Evolutionary conservation across 1,140 invertebrate genomes (phyloP).

Genomic region (Trigoniulus corallinus): DNA sequence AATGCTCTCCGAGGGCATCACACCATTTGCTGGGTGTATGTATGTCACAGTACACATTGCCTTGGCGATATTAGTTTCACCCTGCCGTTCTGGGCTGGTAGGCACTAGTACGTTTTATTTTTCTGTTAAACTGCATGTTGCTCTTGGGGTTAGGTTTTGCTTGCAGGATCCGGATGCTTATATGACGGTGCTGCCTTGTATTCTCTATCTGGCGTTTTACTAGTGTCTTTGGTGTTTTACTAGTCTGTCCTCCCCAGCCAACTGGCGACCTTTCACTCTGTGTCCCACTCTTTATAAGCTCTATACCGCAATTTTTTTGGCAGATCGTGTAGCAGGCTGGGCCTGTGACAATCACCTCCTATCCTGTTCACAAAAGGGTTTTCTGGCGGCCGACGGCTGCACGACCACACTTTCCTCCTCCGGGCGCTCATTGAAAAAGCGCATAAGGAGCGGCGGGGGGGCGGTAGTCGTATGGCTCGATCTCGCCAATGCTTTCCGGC

Average conservation of each 20-base stretch:
- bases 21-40: too few relatives aligned
- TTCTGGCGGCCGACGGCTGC: slow-evolving; percentile 12
- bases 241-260: slow-evolving; percentile 10
- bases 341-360: neutral
- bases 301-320: slow-evolving; percentile 10
- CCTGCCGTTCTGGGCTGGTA: too few relatives aligned
- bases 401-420: slow-evolving; percentile 10
- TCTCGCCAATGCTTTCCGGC: slow-evolving; percentile 21
- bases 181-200: too few relatives aligned
- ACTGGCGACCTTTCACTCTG: slow-evolving; percentile 17
- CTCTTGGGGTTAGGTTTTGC: too few relatives aligned
- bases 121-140: too few relatives aligned
- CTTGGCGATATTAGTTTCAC: too few relatives aligned
- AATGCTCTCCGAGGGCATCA: too few relatives aligned
- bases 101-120: too few relatives aligned
- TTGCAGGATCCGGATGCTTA: too few relatives aligned
- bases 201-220: too few relatives aligned
- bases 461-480: slow-evolving; percentile 16
- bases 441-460: slow-evolving; percentile 4
- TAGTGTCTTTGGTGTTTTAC: too few relatives aligned
- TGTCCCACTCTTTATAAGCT: slow-evolving; percentile 7
- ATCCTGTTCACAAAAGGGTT: slow-evolving; percentile 14
- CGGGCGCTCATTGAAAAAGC: slow-evolving; percentile 9
- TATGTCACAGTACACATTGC: too few relatives aligned
- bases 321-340: slow-evolving; percentile 1